phyloP scores from a whole-genome alignment of 2,797 vertebrate species.

The Acestrorhynchus altus region DNA sequence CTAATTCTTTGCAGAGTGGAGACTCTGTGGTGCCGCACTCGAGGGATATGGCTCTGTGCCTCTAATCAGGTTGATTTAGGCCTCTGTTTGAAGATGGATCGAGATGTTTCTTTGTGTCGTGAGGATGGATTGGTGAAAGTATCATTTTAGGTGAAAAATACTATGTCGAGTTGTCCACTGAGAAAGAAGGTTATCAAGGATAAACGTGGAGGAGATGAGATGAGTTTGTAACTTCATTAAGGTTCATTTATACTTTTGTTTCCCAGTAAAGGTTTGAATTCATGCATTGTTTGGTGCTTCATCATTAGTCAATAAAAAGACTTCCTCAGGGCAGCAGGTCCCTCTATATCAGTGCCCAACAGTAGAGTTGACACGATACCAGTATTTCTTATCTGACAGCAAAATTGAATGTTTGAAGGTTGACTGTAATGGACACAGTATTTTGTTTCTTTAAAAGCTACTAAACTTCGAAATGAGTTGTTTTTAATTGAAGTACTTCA shows the following conservation, averaged over 20 bases:
- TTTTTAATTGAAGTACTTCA: no score
- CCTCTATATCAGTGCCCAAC: no score
- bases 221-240: conserved; percentile 7
- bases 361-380: no score
- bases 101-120: conserved; percentile 21
- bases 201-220: neutral
- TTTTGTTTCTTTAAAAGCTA: no score
- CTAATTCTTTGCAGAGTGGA: conserved; percentile 44
- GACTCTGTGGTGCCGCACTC: conserved; percentile 38
- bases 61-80: conserved; percentile 24
- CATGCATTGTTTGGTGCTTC: neutral
- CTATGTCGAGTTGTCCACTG: neutral
- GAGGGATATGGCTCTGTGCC: conserved; percentile 10
- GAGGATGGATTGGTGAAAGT: conserved; percentile 1
- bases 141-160: neutral
- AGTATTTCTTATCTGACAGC: no score
- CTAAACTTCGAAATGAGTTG: no score
- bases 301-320: neutral
- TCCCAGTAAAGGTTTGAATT: neutral
- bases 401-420: no score
- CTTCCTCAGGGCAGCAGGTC: no score
- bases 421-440: no score
- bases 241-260: neutral
- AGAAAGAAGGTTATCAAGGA: neutral
- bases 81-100: conserved; percentile 1